These are phyloP conservation scores for Bombylius major DNA, from an alignment of 2,888 invertebrate genomes.

Conservation along the genomic window DNA sequence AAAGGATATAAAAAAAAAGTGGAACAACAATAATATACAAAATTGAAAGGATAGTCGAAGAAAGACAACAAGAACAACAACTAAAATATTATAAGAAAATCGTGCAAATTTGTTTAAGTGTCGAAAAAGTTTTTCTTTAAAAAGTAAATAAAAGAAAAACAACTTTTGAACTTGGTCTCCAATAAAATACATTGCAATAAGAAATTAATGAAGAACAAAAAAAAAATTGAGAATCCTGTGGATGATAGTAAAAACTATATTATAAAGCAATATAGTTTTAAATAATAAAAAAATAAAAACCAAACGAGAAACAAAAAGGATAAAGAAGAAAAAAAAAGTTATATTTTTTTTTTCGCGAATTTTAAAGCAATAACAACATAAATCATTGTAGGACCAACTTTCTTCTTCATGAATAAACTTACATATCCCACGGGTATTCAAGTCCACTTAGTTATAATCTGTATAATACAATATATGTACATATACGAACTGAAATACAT, in stretches of 20 bases:
- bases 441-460: neutral
- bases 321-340: neutral
- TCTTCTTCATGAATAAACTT: neutral
- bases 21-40: too few relatives aligned
- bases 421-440: constrained; percentile 3
- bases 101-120: constrained; percentile 1
- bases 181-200: too few relatives aligned
- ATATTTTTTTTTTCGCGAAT: neutral
- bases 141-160: neutral
- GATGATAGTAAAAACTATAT: too few relatives aligned
- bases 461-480: too few relatives aligned
- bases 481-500: neutral
- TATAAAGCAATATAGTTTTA: neutral
- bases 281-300: too few relatives aligned
- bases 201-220: neutral
- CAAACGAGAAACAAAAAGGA: too few relatives aligned
- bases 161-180: neutral
- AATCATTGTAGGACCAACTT: constrained; percentile 2
- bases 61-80: too few relatives aligned
- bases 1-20: neutral
- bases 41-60: too few relatives aligned
- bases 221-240: constrained; percentile 1
- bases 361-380: constrained; percentile 4
- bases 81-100: neutral
- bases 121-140: neutral